phyloP scores from a whole-genome alignment of 2,888 invertebrate species.

The Altica lythri region DNA sequence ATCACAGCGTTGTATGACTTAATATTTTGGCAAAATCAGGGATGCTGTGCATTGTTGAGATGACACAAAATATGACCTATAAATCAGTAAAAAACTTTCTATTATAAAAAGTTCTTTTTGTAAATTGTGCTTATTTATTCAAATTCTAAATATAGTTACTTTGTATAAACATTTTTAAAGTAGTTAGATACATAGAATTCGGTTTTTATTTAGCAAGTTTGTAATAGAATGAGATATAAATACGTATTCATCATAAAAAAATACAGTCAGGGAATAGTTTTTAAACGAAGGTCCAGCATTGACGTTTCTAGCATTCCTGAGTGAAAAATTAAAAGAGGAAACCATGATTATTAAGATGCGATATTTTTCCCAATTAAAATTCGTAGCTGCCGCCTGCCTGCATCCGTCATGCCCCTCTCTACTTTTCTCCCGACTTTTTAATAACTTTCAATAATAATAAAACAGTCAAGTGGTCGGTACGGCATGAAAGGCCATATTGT shows the following conservation, averaged over 20 bases:
- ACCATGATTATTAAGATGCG: constrained; percentile 43
- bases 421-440: constrained; percentile 26
- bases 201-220: too few species aligned
- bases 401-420: constrained; percentile 11
- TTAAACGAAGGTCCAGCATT: constrained; percentile 19
- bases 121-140: too few species aligned
- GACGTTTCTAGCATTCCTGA: constrained; percentile 23
- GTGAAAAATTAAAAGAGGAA: constrained; percentile 25
- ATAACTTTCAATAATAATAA: constrained; percentile 41
- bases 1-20: too few species aligned
- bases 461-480: constrained; percentile 49
- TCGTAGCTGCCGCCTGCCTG: constrained; percentile 32
- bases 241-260: background rate
- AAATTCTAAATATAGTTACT: too few species aligned
- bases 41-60: too few species aligned
- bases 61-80: too few species aligned
- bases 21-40: too few species aligned
- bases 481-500: constrained; percentile 52
- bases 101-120: too few species aligned
- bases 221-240: too few species aligned
- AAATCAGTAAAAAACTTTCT: too few species aligned
- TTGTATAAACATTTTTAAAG: too few species aligned
- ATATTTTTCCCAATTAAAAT: constrained; percentile 50
- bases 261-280: background rate
- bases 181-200: too few species aligned